Evolutionary conservation across 1,140 invertebrate species (phyloP).

Genomic region (Megalopta genalis): DNA sequence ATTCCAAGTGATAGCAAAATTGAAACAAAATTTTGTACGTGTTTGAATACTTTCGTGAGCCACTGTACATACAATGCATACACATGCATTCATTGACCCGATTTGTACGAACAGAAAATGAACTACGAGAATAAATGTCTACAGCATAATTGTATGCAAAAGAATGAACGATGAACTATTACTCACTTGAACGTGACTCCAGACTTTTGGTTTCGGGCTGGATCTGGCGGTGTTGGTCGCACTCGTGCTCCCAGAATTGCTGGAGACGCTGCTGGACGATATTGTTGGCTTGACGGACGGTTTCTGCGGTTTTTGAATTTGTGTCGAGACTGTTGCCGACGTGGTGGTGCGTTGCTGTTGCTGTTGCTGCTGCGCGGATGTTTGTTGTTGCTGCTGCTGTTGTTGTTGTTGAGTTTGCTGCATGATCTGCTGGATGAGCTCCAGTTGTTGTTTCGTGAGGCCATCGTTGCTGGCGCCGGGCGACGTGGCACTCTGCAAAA

Average conservation of each 20-base stretch:
- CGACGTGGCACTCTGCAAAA: constrained; percentile 75
- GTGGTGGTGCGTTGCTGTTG: constrained; percentile 66
- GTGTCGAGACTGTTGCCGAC: constrained; percentile 59
- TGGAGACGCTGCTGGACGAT: constrained; percentile 69
- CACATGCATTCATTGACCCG: no score
- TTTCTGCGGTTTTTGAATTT: constrained; percentile 72
- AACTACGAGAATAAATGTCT: no score
- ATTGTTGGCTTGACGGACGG: constrained; percentile 71
- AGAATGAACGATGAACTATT: background rate
- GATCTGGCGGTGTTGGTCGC: constrained; percentile 67
- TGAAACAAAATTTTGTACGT: no score
- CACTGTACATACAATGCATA: no score
- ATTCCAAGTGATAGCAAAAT: no score
- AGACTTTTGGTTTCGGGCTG: constrained; percentile 77
- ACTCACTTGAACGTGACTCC: constrained; percentile 76
- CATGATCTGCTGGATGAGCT: constrained; percentile 89
- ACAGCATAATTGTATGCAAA: no score
- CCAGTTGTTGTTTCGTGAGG: constrained; percentile 86
- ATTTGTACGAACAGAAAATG: no score
- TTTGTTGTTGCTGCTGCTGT: constrained; percentile 64
- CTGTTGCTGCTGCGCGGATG: constrained; percentile 51
- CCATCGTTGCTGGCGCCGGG: constrained; percentile 83
- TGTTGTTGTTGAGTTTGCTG: constrained; percentile 84
- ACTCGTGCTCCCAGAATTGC: constrained; percentile 63
- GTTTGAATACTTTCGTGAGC: no score